Base-by-base conservation (phyloP, 2,888 invertebrate species). In the Oxycera nigricornis region DNA sequence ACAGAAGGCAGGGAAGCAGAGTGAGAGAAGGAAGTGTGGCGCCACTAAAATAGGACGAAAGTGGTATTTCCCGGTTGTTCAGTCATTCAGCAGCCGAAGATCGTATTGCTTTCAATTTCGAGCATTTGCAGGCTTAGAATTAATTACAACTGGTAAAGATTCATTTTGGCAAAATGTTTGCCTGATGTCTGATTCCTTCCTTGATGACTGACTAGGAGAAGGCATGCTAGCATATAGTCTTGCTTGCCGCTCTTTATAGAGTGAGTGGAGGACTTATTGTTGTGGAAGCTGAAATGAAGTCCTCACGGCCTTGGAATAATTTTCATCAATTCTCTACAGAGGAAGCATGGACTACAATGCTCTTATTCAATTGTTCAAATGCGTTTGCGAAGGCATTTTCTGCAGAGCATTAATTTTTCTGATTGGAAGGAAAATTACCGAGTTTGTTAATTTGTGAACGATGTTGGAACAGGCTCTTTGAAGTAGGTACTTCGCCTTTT, bases 261-360 rank as follows among this genome's bases (percentile, higher is more conserved):
- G 3, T 3, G n/a, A 26, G 31, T 6, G 14, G 31, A 17, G 17
- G 20, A 59, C 26, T 59, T 28, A 59, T 59, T 61, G 31, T 31
- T 31, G 61, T 61, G 2, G 61, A 31, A 28, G 17, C 6, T 26
- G 17, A 26, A 61, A 61, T 61, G 61, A 61, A 61, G 61, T 61
- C 31, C 30, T 61, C 52, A 55, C 20, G 4, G 52, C 3, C 20
- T 17, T 11, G 24, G 24, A 55, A 24, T 55, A 22, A 55, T 55
- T 55, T 55, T 46, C 52, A 22, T 55, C 52, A 6, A 83, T 52
- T 73, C n/a, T n/a, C n/a, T n/a, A n/a, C n/a, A n/a, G n/a, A n/a
- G n/a, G n/a, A n/a, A n/a, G n/a, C n/a, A n/a, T n/a, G n/a, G n/a
- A n/a, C n/a, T n/a, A n/a, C n/a, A n/a, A n/a, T n/a, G n/a, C n/a